Base-by-base conservation (phyloP, 2,888 invertebrate species). In the Nomada goodeniana region DNA sequence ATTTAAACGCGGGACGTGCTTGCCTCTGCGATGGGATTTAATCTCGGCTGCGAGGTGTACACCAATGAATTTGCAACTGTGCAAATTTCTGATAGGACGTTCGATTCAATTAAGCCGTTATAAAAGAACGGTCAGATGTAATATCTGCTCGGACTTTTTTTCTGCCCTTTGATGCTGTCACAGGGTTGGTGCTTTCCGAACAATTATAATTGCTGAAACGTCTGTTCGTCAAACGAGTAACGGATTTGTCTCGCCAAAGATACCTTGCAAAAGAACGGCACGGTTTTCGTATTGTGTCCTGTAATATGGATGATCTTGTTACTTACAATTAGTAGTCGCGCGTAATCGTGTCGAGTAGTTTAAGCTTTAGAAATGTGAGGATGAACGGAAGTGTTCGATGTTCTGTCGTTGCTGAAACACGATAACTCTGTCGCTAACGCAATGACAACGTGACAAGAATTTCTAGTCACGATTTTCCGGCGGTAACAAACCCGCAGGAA, bases 371-470 rank as follows among this genome's bases (percentile, higher is more conserved):
- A 55, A 36, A 52, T 20, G 47, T 47, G 47, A 26, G 60, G 67
- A 50, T 47, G 23, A 63, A 23, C 52, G 50, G 47, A 47, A 47
- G 13, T 47, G 47, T 47, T 47, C 15, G 47, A 47, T 47, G 15
- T 15, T 13, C 47, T 47, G 47, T 47, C 10, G 18, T 52, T 10
- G 65, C 50, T 26, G 29, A n/a, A 47, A 11, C 77, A 60, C 77
- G 74, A 76, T 71, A 76, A 77, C 70, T 76, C 53, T 67, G 74
- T 72, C 68, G 75, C 78, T 78, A 76, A 72, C 64, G 64, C 72
- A 75, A 63, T 55, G 63, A 59, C 61, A 68, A 83, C 78, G 76
- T 74, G 73, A 80, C 74, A 72, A 47, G 83, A 73, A 73, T 84
- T 74, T 60, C 70, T 57, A 61, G 65, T 70, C 74, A 50, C 60